phyloP scores from a whole-genome alignment of 1,140 invertebrate genomes.

The Zaprionus kolodkinae region DNA sequence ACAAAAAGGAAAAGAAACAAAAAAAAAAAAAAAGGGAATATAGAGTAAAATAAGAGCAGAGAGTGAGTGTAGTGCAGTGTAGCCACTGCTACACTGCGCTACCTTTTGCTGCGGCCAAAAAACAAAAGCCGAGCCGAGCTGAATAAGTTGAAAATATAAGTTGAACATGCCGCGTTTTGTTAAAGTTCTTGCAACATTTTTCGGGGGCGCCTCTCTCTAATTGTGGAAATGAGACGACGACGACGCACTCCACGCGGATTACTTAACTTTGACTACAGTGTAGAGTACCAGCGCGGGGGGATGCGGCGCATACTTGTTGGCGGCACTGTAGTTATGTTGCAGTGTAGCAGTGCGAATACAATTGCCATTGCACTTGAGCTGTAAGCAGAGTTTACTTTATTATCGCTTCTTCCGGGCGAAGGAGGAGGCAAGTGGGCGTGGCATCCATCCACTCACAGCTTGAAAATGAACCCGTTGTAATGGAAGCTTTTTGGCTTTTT shows the following conservation, averaged over 20 bases:
- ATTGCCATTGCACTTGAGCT: conserved; percentile 78
- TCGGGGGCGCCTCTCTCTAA: conserved; percentile 47
- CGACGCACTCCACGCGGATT: conserved; percentile 47
- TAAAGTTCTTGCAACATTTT: conserved; percentile 65
- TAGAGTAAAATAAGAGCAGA: background rate
- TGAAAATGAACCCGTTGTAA: conserved; percentile 44
- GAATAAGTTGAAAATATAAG: conserved; percentile 30
- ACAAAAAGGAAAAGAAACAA: conserved; percentile 19
- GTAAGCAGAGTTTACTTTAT: conserved; percentile 77
- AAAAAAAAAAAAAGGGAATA: conserved; percentile 28
- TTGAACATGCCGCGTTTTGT: conserved; percentile 55
- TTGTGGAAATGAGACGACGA: conserved; percentile 58
- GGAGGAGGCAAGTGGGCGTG: background rate
- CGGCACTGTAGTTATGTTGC: conserved; percentile 53
- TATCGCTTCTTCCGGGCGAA: conserved; percentile 49
- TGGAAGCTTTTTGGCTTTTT: conserved; percentile 26
- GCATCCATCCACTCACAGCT: background rate
- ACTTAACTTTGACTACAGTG: conserved; percentile 64
- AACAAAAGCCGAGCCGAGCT: conserved; percentile 33
- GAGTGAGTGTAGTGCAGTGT: too few relatives aligned
- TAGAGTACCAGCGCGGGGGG: too few relatives aligned
- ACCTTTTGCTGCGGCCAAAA: conserved; percentile 7
- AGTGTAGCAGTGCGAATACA: conserved; percentile 53
- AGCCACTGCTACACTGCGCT: background rate
- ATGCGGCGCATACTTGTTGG: conserved; percentile 42